Evolutionary conservation across 2,888 invertebrate species (phyloP).

Genomic region (Pantelozetes paolii): DNA sequence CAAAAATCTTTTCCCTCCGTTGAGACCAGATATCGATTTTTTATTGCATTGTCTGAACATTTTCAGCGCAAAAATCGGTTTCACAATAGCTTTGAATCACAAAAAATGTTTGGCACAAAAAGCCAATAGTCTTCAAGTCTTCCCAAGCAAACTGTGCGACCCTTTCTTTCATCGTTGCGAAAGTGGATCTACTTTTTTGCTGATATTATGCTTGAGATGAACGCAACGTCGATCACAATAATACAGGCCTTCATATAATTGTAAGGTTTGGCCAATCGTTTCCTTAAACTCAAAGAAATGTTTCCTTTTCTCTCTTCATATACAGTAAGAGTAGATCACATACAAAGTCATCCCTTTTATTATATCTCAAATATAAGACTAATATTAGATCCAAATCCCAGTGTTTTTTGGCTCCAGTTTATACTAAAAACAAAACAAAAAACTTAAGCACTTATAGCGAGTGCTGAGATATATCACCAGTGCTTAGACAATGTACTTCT

Average conservation of each 20-base stretch:
- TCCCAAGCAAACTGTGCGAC: neutral
- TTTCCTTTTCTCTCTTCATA: neutral
- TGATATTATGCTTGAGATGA: neutral
- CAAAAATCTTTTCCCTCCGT: neutral
- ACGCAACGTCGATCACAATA: conserved; percentile 14
- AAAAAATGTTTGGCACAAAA: conserved; percentile 12
- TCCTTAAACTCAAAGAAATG: neutral
- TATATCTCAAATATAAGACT: neutral
- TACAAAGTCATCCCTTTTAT: neutral
- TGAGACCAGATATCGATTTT: neutral
- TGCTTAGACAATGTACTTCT: neutral
- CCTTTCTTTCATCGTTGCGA: neutral
- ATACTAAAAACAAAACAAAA: neutral
- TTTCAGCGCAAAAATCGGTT: conserved; percentile 3
- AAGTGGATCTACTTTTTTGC: conserved; percentile 7
- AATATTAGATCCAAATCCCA: neutral
- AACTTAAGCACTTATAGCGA: neutral
- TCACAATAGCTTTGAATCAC: neutral
- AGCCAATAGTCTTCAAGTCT: neutral
- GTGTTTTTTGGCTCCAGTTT: neutral
- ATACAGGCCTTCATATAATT: neutral
- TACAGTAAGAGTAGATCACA: neutral
- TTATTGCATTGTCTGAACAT: conserved; percentile 1
- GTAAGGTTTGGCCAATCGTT: neutral
- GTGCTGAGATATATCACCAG: neutral